These are phyloP conservation scores for Trichoplusia ni DNA, from an alignment of 1,140 invertebrate species.

Conservation along the genomic window DNA sequence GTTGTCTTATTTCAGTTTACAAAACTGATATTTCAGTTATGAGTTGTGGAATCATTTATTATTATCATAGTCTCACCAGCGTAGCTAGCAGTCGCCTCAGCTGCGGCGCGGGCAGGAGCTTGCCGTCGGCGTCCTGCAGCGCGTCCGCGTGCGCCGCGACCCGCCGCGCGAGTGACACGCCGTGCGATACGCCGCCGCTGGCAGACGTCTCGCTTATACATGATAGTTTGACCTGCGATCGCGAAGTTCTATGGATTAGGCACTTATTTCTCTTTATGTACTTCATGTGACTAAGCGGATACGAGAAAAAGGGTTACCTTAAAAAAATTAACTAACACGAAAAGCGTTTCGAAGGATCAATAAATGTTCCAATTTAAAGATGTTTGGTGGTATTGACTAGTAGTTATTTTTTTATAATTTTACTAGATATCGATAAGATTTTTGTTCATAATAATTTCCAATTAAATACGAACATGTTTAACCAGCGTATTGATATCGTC, in stretches of 20 bases:
- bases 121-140: slow-evolving; percentile 89
- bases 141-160: slow-evolving; percentile 89
- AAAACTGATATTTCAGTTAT: too few species aligned
- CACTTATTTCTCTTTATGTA: too few species aligned
- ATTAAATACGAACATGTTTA: slow-evolving; percentile 86
- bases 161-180: slow-evolving; percentile 88
- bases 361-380: background rate
- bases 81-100: slow-evolving; percentile 82
- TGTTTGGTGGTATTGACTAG: too few species aligned
- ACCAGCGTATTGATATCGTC: slow-evolving; percentile 91
- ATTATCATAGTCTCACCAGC: slow-evolving; percentile 70
- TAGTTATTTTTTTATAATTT: too few species aligned
- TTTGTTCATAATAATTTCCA: slow-evolving; percentile 73
- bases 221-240: slow-evolving; percentile 72
- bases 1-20: too few species aligned
- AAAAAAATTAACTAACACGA: too few species aligned
- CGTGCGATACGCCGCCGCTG: slow-evolving; percentile 72
- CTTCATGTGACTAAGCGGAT: too few species aligned
- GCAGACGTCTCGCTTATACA: slow-evolving; percentile 66
- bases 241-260: too few species aligned
- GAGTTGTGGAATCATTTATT: too few species aligned
- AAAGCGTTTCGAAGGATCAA: background rate
- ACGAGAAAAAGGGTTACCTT: too few species aligned
- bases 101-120: slow-evolving; percentile 88
- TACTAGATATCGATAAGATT: too few species aligned